Evolutionary conservation across 2,888 invertebrate species (phyloP), one percentile per base, ranked within the genome.

Genomic region (Leucophenga maculata): DNA sequence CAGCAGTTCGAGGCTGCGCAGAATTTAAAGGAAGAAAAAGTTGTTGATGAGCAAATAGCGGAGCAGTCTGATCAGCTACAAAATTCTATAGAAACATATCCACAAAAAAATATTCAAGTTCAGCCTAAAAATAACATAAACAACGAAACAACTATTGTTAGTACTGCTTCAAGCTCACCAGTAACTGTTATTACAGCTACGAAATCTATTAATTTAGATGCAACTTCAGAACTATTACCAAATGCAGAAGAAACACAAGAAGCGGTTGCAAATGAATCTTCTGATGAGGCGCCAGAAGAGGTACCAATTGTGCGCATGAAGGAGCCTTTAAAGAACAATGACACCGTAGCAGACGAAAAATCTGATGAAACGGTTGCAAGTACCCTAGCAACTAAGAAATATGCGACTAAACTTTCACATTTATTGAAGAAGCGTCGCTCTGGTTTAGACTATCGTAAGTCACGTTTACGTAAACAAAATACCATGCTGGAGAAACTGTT

Each of bases 401-500:
- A 57, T 1, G 16, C 39, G 9, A 20, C 8, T 31, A 78, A 73
- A 57, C 54, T 52, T 11, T 48, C 66, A 8, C n/a, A 46, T 6
- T 69, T 8, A 6, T n/a, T 26, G 13, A 54, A 57, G 6, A 75
- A 74, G 60, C 67, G 70, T 11, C 69, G 70, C 62, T 77, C 69
- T 32, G 83, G 86, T 0, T 71, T 89, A 8, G 84, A 88, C 59
- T 88, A 84, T 55, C 78, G 79, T n/a, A 83, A 83, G 32, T 67
- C 83, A 0, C 79, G 82, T 1, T 65, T 73, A 0, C 76, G 80
- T 0, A 80, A 77, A 6, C 87, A 86, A 55, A 88, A 86, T 54
- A 93, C 93, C 14, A 89, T 94, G 75, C 88, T 95, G 65, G 92
- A 93, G 78, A 93, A 92, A 84, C 87, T 97, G 31, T 89, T 97